These are phyloP conservation scores for Lontra canadensis DNA, from an alignment of 2,113 vertebrate species.

Conservation along the genomic window DNA sequence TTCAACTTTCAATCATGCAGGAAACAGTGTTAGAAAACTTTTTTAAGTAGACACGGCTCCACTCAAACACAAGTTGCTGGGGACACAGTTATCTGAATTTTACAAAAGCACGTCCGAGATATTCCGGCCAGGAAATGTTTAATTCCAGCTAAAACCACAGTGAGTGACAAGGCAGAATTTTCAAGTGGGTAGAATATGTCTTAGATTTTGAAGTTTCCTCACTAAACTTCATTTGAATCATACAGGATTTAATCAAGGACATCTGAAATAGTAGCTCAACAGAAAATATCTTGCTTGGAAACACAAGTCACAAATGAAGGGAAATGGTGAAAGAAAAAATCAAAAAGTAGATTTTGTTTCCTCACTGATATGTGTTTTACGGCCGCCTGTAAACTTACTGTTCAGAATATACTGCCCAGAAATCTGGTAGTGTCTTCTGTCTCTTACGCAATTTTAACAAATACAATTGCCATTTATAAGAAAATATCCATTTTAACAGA, in stretches of 20 bases:
- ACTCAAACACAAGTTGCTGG: background rate
- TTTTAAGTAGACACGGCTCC: background rate
- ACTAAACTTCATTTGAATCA: background rate
- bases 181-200: background rate
- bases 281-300: background rate
- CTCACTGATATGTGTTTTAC: background rate
- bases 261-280: background rate
- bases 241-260: background rate
- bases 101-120: background rate
- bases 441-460: slow-evolving; percentile 3
- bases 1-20: background rate
- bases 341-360: background rate
- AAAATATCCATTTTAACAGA: slow-evolving; percentile 31
- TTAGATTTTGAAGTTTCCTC: slow-evolving; percentile 1
- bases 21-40: background rate
- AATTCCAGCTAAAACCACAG: slow-evolving; percentile 23
- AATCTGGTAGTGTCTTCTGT: slow-evolving; percentile 16
- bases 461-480: background rate
- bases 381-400: background rate
- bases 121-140: background rate
- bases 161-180: slow-evolving; percentile 5
- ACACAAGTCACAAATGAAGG: background rate
- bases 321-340: background rate
- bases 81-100: slow-evolving; percentile 14
- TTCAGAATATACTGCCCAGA: background rate